Percentiles rank a stretch among this genome's conserved stretches.
These are phyloP conservation scores for Microctonus aethiopoides DNA, from an alignment of 2,888 invertebrate species.

Conservation along the genomic window DNA sequence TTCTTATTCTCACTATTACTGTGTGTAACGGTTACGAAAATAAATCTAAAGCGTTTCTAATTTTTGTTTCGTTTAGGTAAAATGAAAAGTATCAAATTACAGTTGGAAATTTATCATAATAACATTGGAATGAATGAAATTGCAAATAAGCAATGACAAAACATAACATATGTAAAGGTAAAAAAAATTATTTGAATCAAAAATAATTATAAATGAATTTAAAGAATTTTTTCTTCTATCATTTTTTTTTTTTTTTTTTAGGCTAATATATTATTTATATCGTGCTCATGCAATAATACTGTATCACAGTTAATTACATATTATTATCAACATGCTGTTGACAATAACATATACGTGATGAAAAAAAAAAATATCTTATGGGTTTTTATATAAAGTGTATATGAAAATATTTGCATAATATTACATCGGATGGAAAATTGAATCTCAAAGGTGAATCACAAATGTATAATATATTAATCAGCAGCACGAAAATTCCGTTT, in stretches of 20 bases:
- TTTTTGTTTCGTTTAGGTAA: too few relatives aligned
- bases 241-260: background rate
- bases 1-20: too few relatives aligned
- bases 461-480: too few relatives aligned
- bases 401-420: too few relatives aligned
- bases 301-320: background rate
- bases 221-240: background rate
- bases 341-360: background rate
- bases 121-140: background rate
- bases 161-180: background rate
- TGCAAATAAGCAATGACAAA: background rate
- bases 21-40: background rate
- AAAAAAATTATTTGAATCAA: background rate
- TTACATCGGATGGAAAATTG: too few relatives aligned
- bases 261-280: background rate
- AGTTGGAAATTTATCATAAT: too few relatives aligned
- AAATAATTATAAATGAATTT: background rate
- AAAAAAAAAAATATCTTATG: background rate
- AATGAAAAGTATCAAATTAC: too few relatives aligned
- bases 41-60: background rate
- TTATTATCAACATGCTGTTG: background rate
- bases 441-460: too few relatives aligned
- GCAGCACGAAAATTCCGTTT: too few relatives aligned
- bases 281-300: conserved; percentile 20
- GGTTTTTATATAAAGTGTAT: background rate